Conservation (phyloP, 1,140 invertebrate species). For the Ceratitis capitata region DNA sequence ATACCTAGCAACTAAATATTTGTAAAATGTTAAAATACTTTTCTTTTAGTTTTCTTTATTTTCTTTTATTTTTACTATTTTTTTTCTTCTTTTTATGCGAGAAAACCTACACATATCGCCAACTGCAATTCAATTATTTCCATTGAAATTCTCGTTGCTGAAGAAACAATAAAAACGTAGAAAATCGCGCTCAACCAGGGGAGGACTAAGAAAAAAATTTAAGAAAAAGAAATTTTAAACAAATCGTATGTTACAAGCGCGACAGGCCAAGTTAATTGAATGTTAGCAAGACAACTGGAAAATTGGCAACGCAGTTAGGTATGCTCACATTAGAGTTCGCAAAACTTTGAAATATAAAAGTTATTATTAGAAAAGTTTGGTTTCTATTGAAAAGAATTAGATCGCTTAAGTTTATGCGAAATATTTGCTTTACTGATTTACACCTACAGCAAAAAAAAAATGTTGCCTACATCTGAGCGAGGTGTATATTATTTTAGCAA, state of each 20-base stretch:
- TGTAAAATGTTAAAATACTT: neutral
- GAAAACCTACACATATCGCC: neutral
- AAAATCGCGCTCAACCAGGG: neutral
- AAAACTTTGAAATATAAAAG: no score
- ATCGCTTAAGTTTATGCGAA: no score
- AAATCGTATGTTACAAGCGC: neutral
- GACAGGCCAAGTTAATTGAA: neutral
- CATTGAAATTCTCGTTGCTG: neutral
- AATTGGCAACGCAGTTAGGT: neutral
- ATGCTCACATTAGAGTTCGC: neutral
- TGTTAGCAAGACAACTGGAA: neutral
- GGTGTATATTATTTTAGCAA: no score
- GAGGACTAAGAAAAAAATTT: neutral
- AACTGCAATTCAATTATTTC: constrained; percentile 35
- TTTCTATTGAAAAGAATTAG: no score
- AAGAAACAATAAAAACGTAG: neutral
- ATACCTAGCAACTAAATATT: constrained; percentile 17
- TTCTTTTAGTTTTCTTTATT: no score
- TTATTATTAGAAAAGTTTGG: no score
- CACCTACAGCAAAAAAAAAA: no score
- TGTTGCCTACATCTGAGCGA: no score
- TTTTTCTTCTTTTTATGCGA: neutral
- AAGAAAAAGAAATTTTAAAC: neutral
- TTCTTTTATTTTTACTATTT: neutral
- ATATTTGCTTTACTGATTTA: no score